A percentile compares a stretch with the other conserved stretches of the same genome.
phyloP scores from a whole-genome alignment of 2,113 vertebrate genomes.

The Gopherus evgoodei region DNA sequence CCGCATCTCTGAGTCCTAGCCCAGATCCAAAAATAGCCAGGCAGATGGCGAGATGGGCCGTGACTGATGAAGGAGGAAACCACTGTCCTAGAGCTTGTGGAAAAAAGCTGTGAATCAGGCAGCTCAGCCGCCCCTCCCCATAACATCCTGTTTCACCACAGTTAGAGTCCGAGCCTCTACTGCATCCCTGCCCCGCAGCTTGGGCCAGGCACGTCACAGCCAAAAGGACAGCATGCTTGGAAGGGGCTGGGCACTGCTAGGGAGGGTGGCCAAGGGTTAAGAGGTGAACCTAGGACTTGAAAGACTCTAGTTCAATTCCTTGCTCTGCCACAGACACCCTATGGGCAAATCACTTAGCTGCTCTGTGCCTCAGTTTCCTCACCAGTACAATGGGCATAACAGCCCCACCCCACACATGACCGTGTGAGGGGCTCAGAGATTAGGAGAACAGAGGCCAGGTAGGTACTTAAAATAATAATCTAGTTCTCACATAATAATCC shows the following conservation, averaged over 20 bases:
- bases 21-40: background rate
- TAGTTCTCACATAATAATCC: background rate
- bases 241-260: too few relatives aligned
- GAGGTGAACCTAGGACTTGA: background rate
- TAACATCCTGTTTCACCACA: background rate
- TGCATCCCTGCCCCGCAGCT: background rate
- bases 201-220: too few relatives aligned
- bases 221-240: too few relatives aligned
- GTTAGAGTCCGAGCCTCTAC: background rate
- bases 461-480: background rate
- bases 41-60: background rate
- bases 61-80: background rate
- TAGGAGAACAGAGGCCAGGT: background rate
- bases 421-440: background rate
- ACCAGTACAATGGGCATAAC: background rate
- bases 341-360: background rate
- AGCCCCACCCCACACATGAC: background rate
- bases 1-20: background rate
- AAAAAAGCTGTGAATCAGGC: background rate
- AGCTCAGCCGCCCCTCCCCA: background rate
- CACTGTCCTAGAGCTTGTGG: background rate
- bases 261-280: background rate
- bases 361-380: background rate
- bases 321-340: background rate
- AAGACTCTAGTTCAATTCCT: background rate